Conservation (phyloP, 2,797 vertebrate species). For the Takifugu rubripes region DNA sequence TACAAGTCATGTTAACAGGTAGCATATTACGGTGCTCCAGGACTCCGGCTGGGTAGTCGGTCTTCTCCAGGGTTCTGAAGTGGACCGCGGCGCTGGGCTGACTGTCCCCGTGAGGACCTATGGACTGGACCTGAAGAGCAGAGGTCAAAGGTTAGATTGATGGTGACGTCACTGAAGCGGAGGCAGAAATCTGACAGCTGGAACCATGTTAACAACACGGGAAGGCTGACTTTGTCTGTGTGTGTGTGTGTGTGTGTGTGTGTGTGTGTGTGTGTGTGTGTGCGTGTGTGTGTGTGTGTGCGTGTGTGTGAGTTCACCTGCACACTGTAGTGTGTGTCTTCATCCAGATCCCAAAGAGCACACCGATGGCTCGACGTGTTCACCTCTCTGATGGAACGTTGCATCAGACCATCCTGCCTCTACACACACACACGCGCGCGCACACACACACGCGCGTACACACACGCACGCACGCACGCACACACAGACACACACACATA, state of each 20-base stretch:
- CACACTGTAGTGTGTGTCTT: slow-evolving; percentile 93
- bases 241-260: too few relatives aligned
- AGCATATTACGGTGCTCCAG: slow-evolving; percentile 84
- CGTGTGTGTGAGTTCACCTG: too few relatives aligned
- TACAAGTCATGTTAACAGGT: too few relatives aligned
- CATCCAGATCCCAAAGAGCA: slow-evolving; percentile 93
- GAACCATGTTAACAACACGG: neutral
- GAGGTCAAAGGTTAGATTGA: neutral
- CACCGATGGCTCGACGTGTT: slow-evolving; percentile 94
- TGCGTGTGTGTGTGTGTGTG: too few relatives aligned
- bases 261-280: neutral
- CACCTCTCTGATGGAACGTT: slow-evolving; percentile 94
- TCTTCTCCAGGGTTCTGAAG: slow-evolving; percentile 92
- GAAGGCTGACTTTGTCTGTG: too few relatives aligned
- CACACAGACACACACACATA: neutral
- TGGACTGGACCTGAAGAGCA: slow-evolving; percentile 81
- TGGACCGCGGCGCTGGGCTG: slow-evolving; percentile 87
- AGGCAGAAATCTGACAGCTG: neutral
- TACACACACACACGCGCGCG: slow-evolving; percentile 45
- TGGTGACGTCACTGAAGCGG: neutral
- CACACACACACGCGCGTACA: neutral
- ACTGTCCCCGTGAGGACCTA: slow-evolving; percentile 88
- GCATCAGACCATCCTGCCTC: slow-evolving; percentile 94
- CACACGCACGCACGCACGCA: too few relatives aligned
- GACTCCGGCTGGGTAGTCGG: slow-evolving; percentile 88